Conservation (phyloP, 2,888 invertebrate genomes). For the Dasysyrphus tricinctus region DNA sequence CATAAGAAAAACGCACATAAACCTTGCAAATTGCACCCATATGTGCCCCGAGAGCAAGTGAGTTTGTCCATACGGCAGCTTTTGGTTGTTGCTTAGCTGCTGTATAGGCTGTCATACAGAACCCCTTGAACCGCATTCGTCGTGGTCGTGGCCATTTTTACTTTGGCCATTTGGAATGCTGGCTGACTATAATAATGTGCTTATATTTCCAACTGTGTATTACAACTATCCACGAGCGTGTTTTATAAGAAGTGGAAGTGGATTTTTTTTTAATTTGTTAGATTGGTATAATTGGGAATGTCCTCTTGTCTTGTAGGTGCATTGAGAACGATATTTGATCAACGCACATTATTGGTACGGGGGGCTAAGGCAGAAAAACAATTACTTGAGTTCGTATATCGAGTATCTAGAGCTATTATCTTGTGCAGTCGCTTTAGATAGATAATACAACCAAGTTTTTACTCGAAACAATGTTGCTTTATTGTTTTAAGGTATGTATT, state of each 20-base stretch:
- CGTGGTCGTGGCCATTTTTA: slow-evolving; percentile 62
- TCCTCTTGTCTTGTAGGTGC: slow-evolving; percentile 43
- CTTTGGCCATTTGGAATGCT: slow-evolving; percentile 62
- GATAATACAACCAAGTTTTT: slow-evolving; percentile 1
- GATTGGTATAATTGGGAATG: slow-evolving; percentile 35
- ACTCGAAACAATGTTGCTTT: slow-evolving; percentile 29
- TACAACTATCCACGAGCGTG: slow-evolving; percentile 25
- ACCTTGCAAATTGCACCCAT: slow-evolving; percentile 56
- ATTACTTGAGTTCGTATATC: slow-evolving; percentile 8
- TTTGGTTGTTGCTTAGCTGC: slow-evolving; percentile 27
- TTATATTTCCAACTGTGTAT: slow-evolving; percentile 47
- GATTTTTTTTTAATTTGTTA: slow-evolving; percentile 28
- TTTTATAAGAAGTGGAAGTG: slow-evolving; percentile 45
- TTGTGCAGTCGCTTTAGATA: not conserved
- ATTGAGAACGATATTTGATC: slow-evolving; percentile 39
- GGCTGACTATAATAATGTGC: slow-evolving; percentile 40
- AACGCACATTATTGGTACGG: slow-evolving; percentile 24
- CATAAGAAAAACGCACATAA: slow-evolving; percentile 55
- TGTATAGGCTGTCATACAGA: slow-evolving; percentile 50
- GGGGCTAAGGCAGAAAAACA: not conserved
- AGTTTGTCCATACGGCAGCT: slow-evolving; percentile 39
- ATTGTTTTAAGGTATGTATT: slow-evolving; percentile 20
- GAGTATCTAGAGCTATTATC: slow-evolving; percentile 24
- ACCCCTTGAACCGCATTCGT: slow-evolving; percentile 67
- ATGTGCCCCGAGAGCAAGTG: slow-evolving; percentile 36